These are phyloP conservation scores for Pitta sordida DNA, from an alignment of 2,113 vertebrate genomes.

Conservation along the genomic window DNA sequence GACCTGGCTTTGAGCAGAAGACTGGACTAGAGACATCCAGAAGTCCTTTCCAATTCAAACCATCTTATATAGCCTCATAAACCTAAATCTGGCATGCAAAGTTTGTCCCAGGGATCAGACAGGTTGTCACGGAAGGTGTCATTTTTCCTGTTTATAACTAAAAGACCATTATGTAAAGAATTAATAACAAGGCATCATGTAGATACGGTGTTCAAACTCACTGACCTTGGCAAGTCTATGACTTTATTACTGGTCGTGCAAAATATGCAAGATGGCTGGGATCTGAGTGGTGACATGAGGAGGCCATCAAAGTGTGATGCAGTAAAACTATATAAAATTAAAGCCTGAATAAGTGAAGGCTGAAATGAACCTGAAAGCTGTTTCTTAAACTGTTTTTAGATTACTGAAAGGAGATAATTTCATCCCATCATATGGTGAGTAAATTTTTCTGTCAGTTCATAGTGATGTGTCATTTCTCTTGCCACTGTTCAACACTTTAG, in stretches of 20 bases:
- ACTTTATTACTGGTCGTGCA: background rate
- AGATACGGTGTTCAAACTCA: background rate
- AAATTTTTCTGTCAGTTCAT: background rate
- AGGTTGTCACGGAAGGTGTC: background rate
- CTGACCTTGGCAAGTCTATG: background rate
- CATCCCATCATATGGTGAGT: background rate
- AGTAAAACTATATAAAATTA: background rate
- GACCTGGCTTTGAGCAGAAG: background rate
- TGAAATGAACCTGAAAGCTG: background rate
- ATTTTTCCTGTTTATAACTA: background rate
- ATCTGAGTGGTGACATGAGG: background rate
- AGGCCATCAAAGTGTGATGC: conserved; percentile 19
- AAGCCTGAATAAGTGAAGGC: background rate
- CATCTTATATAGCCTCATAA: background rate
- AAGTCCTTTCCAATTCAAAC: background rate
- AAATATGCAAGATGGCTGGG: background rate
- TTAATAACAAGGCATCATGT: background rate
- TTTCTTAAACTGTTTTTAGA: background rate
- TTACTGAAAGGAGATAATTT: background rate
- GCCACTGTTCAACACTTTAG: background rate
- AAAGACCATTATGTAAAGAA: background rate
- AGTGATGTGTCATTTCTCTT: background rate
- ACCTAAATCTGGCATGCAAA: background rate
- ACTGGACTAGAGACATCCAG: background rate
- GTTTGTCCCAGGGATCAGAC: background rate